phyloP scores from a whole-genome alignment of 1,140 invertebrate genomes.

The Drosophila ogumai region DNA sequence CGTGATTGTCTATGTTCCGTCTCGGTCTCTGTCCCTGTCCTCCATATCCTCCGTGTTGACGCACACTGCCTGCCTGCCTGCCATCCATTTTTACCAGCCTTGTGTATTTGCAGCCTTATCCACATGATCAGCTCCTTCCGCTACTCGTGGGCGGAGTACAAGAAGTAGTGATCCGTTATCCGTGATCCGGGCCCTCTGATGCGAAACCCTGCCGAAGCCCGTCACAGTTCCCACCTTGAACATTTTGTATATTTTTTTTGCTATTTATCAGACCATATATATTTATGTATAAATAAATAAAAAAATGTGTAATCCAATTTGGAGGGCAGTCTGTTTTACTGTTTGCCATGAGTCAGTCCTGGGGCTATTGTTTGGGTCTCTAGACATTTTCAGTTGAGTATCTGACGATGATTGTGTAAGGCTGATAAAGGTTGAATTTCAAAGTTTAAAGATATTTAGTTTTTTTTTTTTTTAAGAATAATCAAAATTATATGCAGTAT shows the following conservation, averaged over 20 bases:
- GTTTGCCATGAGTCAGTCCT: constrained; percentile 34
- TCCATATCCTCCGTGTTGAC: constrained; percentile 12
- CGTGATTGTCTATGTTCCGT: constrained; percentile 33
- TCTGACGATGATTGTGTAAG: neutral
- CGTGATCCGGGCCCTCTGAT: constrained; percentile 18
- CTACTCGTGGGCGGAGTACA: constrained; percentile 72
- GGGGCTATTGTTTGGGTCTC: neutral
- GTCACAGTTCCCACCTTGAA: constrained; percentile 36
- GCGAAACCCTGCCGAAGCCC: constrained; percentile 17
- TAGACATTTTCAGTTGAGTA: neutral
- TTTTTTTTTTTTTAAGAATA: neutral
- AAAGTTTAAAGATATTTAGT: neutral
- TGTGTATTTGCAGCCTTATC: constrained; percentile 77
- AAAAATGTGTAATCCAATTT: constrained; percentile 44
- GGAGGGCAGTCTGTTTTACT: constrained; percentile 30
- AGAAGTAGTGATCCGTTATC: constrained; percentile 38
- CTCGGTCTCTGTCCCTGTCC: neutral
- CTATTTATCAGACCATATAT: constrained; percentile 51
- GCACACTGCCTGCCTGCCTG: constrained; percentile 26
- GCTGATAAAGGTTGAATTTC: neutral
- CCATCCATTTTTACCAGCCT: constrained; percentile 56
- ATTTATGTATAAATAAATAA: constrained; percentile 32
- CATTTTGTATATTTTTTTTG: constrained; percentile 26
- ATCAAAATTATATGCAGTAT: neutral
- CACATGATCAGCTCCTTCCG: constrained; percentile 74